phyloP scores from a whole-genome alignment of 1,140 invertebrate genomes.

The Plodia interpunctella region DNA sequence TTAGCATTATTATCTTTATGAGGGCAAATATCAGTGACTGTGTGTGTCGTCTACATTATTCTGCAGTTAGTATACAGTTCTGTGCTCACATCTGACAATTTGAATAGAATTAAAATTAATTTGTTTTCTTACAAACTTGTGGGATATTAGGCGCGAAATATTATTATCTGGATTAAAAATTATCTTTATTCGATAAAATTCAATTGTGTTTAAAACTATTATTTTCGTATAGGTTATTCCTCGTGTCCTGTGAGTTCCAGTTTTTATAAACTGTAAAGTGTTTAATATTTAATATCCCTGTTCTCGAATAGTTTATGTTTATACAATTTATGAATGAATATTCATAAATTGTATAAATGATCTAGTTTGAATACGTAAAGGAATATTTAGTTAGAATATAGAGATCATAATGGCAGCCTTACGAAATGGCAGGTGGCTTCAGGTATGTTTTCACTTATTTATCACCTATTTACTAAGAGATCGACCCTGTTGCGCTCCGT shows the following conservation, averaged over 20 bases:
- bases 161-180: no score
- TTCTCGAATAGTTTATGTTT: background rate
- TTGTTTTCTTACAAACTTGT: background rate
- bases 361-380: conserved; percentile 13
- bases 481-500: no score
- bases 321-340: background rate
- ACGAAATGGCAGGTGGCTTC: conserved; percentile 46
- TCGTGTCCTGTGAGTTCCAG: no score
- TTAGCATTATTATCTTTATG: conserved; percentile 39
- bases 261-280: no score
- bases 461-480: background rate
- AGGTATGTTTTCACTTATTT: conserved; percentile 33
- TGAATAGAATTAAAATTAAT: background rate
- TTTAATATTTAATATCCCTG: no score
- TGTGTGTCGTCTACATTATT: conserved; percentile 1
- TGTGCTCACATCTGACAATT: background rate
- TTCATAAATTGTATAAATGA: no score
- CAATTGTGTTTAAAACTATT: no score
- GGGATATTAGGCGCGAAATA: no score
- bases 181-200: no score
- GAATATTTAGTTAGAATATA: conserved; percentile 37
- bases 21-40: conserved; percentile 38
- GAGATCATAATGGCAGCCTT: conserved; percentile 34
- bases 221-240: no score
- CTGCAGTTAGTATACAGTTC: background rate